phyloP scores from a whole-genome alignment of 2,113 vertebrate genomes.

The Pluvianellus socialis region DNA sequence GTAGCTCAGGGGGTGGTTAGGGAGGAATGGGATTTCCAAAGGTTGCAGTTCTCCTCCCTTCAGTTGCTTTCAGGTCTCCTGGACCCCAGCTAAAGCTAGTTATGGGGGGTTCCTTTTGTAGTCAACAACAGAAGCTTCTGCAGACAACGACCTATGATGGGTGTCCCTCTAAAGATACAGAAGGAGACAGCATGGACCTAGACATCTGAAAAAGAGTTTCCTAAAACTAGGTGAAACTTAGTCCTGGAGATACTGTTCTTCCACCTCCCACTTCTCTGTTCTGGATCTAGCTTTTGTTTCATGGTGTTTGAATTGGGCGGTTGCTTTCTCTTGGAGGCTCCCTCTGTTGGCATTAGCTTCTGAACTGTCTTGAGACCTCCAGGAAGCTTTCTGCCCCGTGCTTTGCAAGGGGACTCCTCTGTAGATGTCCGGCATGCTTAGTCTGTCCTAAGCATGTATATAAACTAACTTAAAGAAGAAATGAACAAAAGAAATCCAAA shows the following conservation, averaged over 20 bases:
- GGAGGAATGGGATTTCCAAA: background rate
- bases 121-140: background rate
- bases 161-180: background rate
- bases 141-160: background rate
- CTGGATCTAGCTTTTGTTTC: background rate
- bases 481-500: background rate
- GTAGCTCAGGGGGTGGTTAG: background rate
- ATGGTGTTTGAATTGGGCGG: rapidly evolving
- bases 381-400: rapidly evolving
- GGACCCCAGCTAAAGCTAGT: background rate
- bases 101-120: background rate
- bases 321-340: background rate
- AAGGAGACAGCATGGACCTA: background rate
- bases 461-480: background rate
- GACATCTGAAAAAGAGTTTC: background rate
- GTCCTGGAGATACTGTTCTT: background rate
- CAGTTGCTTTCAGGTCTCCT: background rate
- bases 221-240: background rate
- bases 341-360: rapidly evolving
- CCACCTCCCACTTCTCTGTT: background rate
- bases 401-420: background rate
- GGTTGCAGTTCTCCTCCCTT: background rate
- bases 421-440: background rate
- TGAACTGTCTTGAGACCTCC: background rate
- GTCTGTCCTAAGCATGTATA: background rate